phyloP scores from a whole-genome alignment of 2,888 invertebrate species.

The Apodemia zela region DNA sequence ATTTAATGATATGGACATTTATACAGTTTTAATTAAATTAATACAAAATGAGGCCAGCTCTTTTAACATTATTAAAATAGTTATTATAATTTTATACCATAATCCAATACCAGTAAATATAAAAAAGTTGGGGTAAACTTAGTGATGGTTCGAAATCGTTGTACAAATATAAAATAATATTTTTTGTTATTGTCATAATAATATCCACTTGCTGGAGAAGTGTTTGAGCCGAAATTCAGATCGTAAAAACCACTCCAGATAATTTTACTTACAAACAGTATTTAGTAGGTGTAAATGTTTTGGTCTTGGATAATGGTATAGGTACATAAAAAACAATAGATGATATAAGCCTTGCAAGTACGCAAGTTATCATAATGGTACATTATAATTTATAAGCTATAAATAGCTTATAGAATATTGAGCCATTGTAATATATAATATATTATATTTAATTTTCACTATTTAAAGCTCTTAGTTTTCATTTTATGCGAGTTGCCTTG shows the following conservation, averaged over 20 bases:
- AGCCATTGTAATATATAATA: slow-evolving; percentile 75
- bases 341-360: slow-evolving; percentile 35
- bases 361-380: slow-evolving; percentile 62
- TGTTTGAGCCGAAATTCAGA: neutral
- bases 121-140: slow-evolving; percentile 37
- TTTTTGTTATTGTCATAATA: slow-evolving; percentile 49
- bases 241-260: slow-evolving; percentile 16
- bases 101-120: slow-evolving; percentile 52
- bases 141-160: slow-evolving; percentile 29
- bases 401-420: slow-evolving; percentile 74
- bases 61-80: slow-evolving; percentile 34
- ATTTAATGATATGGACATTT: slow-evolving; percentile 38
- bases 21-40: slow-evolving; percentile 39
- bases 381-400: slow-evolving; percentile 67
- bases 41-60: slow-evolving; percentile 54
- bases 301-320: slow-evolving; percentile 63
- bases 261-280: slow-evolving; percentile 34
- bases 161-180: slow-evolving; percentile 36
- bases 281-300: slow-evolving; percentile 41
- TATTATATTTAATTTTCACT: slow-evolving; percentile 72
- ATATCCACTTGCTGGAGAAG: slow-evolving; percentile 25
- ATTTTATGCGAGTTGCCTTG: slow-evolving; percentile 63
- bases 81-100: slow-evolving; percentile 46
- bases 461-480: slow-evolving; percentile 81
- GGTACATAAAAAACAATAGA: slow-evolving; percentile 29